These are phyloP conservation scores for Morelia viridis DNA, from an alignment of 2,797 vertebrate species.

Conservation along the genomic window DNA sequence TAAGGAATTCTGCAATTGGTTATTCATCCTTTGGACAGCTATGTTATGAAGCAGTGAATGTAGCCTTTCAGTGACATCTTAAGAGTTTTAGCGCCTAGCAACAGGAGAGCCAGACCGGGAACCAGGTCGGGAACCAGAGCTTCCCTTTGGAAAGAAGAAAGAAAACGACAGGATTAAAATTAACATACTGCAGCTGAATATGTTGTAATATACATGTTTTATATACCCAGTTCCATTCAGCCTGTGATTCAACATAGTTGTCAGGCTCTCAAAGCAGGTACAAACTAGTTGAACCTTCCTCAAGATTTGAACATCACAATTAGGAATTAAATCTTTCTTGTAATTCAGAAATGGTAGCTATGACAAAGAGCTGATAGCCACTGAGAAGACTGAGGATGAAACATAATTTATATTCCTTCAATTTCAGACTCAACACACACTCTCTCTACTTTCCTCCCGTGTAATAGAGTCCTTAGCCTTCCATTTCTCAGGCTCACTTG, in stretches of 20 bases:
- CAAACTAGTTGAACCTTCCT: neutral
- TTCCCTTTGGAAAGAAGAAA: constrained; percentile 75
- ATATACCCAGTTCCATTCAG: neutral
- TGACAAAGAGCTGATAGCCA: neutral
- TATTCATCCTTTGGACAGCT: constrained; percentile 73
- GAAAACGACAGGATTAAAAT: constrained; percentile 37
- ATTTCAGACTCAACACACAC: neutral
- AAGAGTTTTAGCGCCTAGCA: constrained; percentile 86
- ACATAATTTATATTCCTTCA: neutral
- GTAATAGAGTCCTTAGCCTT: neutral
- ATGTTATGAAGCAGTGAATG: constrained; percentile 70
- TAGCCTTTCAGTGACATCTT: constrained; percentile 40
- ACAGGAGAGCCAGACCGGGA: constrained; percentile 86
- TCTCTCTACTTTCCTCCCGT: neutral
- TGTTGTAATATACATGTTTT: neutral
- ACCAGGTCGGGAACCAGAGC: constrained; percentile 76
- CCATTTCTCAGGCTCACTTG: neutral
- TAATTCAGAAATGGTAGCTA: neutral
- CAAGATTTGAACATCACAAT: neutral
- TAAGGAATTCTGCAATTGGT: constrained; percentile 67
- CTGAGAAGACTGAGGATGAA: neutral
- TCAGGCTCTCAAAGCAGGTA: neutral
- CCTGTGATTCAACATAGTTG: neutral
- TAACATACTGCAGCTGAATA: neutral
- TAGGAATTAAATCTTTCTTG: neutral